Percentiles rank a stretch among this genome's conserved stretches.
Conservation (phyloP, 2,797 vertebrate species). For the Xenops minutus region DNA sequence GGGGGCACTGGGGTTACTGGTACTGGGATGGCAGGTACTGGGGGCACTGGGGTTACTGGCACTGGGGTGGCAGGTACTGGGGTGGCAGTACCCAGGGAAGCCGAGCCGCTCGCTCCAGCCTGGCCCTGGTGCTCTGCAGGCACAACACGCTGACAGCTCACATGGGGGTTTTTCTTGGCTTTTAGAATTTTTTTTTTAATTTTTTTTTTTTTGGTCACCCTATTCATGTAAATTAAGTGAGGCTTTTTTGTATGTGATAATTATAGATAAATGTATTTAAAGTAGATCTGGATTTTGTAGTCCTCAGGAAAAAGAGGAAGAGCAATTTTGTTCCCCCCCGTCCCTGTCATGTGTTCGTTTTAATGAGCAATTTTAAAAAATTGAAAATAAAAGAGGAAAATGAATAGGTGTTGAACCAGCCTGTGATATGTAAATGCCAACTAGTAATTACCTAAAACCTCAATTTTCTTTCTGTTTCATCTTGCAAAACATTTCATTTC, state of each 20-base stretch:
- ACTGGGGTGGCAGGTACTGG: neutral
- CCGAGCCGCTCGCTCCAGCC: neutral
- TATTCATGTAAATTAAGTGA: conserved; percentile 55
- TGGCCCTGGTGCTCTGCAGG: neutral
- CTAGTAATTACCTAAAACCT: conserved; percentile 86
- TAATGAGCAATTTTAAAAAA: conserved; percentile 85
- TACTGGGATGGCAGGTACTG: too few relatives aligned
- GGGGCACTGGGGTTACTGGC: too few relatives aligned
- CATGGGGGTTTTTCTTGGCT: neutral
- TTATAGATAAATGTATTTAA: conserved; percentile 73
- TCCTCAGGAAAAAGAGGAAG: conserved; percentile 65
- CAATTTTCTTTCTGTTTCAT: conserved; percentile 85
- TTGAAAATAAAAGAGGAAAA: conserved; percentile 86
- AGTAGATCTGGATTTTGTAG: conserved; percentile 72
- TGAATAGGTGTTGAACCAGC: conserved; percentile 86
- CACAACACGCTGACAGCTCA: conserved; percentile 40
- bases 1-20: too few relatives aligned
- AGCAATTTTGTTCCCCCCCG: conserved; percentile 60
- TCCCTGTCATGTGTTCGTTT: conserved; percentile 82
- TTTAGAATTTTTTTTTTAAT: neutral
- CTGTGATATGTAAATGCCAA: conserved; percentile 86
- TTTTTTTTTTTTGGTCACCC: conserved; percentile 38
- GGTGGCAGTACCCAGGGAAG: neutral
- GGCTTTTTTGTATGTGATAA: conserved; percentile 56
- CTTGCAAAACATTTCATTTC: conserved; percentile 85